These are phyloP conservation scores for Ctenopoma multispine DNA, from an alignment of 2,797 vertebrate genomes.

Conservation along the genomic window DNA sequence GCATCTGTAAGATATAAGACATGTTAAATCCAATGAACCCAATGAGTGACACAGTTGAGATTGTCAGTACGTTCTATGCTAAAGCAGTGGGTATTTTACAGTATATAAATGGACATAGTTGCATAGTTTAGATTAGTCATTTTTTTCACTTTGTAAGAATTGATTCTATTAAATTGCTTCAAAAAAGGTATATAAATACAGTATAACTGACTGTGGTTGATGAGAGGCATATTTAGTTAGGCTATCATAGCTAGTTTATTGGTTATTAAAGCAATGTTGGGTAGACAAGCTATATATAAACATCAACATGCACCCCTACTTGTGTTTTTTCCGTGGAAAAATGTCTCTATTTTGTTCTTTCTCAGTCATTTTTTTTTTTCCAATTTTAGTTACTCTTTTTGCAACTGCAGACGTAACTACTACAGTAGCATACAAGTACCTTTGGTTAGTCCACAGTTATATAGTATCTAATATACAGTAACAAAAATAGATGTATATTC, in stretches of 20 bases:
- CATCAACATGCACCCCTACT: too few species aligned
- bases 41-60: not conserved
- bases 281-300: too few species aligned
- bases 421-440: not conserved
- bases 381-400: not conserved
- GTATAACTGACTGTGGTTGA: too few species aligned
- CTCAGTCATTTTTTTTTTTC: not conserved
- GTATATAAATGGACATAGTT: not conserved
- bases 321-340: not conserved
- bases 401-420: not conserved
- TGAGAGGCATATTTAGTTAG: too few species aligned
- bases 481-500: too few species aligned
- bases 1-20: constrained; percentile 82
- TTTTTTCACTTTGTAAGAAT: too few species aligned
- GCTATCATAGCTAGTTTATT: too few species aligned
- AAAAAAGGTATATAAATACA: too few species aligned
- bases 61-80: not conserved
- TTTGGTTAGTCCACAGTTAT: not conserved
- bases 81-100: not conserved
- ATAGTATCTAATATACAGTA: not conserved
- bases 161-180: too few species aligned
- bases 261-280: too few species aligned
- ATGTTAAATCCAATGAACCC: not conserved
- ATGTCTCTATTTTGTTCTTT: too few species aligned
- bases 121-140: not conserved